Evolutionary conservation across 2,113 vertebrate genomes (phyloP).

Genomic region (Fukomys damarensis): DNA sequence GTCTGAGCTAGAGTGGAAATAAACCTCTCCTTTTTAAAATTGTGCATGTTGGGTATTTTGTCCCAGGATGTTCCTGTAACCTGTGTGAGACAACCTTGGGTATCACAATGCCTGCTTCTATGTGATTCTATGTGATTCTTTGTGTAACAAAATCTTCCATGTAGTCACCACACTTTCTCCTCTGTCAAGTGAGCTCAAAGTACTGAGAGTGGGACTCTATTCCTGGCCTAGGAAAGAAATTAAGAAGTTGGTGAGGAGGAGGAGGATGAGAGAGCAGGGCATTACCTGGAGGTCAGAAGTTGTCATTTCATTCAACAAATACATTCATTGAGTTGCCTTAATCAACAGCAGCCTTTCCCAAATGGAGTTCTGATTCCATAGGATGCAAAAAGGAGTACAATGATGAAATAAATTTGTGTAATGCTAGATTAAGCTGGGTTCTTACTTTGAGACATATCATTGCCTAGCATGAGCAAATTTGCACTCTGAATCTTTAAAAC

Average conservation of each 20-base stretch:
- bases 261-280: no score
- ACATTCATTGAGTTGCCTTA: neutral
- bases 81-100: neutral
- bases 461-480: neutral
- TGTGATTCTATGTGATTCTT: neutral
- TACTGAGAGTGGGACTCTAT: neutral
- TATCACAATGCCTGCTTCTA: neutral
- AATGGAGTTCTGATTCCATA: neutral
- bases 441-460: neutral
- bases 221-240: neutral
- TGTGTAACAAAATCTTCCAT: neutral
- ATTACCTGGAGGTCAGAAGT: neutral
- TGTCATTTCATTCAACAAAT: neutral
- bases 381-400: neutral
- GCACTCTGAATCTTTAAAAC: neutral
- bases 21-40: neutral
- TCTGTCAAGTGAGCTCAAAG: neutral
- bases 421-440: neutral
- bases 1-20: neutral
- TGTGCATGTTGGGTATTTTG: neutral
- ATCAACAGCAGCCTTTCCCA: neutral
- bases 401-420: neutral
- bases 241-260: neutral
- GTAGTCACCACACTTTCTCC: neutral
- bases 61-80: neutral